Base-by-base conservation (phyloP, 2,113 vertebrate genomes). In the Platycercus adscitus region DNA sequence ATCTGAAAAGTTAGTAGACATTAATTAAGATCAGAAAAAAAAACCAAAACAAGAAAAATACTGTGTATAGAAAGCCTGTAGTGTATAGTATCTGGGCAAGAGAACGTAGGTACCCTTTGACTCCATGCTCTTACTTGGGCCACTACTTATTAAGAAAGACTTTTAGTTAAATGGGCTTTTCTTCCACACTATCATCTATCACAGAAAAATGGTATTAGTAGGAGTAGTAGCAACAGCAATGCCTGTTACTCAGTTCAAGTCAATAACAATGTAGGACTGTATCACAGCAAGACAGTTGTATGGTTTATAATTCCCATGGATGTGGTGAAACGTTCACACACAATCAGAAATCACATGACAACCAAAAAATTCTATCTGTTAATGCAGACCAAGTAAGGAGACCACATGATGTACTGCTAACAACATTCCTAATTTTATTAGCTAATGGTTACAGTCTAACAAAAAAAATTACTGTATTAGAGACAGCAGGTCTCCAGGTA, bases 1-100 rank as follows among this genome's bases (percentile, higher is more conserved):
- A 93, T 56, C 63, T 85, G 77, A 61, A 79, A 89, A 71, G 88
- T 91, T 79, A 94, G 89, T 64, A 94, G 56, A 94, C 26, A 46
- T 76, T 89, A 94, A 81, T 64, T 61, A 82, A 56, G 20, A 80
- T 69, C 55, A 82, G 37, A n/a, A 77, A 70, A 39, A 71, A 95
- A 91, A 95, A 84, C 77, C 26, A 49, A 24, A 50, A 13, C 8
- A 58, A 79, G 21, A 65, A 89, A 81, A 70, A 80, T 37, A 50
- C 26, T 64, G 17, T 23, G 33, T 77, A 69, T 21, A 69, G 33
- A 53, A 82, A 66, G 17, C 65, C 44, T 41, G 13, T 31, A 68
- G 39, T 2, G 8, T 37, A 72, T 29, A 60, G 63, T 10, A 63
- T 37, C 37, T 56, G 20, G 5, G 24, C 85, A 14, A 37, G n/a